Percentiles rank a stretch among this genome's conserved stretches.
Evolutionary conservation across 1,140 invertebrate genomes (phyloP).

Genomic region (Tetramorium alpestre): DNA sequence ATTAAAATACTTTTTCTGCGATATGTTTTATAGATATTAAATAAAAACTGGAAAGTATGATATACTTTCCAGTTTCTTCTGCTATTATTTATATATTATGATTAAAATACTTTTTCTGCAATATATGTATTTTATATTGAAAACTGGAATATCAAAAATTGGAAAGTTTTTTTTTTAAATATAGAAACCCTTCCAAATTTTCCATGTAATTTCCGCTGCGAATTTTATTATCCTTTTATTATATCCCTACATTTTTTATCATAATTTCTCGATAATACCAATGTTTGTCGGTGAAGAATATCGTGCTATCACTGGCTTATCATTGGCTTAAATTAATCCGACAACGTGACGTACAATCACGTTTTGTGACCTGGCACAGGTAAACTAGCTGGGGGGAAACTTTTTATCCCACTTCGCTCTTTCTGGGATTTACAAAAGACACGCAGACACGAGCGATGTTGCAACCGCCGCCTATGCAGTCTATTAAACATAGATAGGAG

Average conservation of each 20-base stretch:
- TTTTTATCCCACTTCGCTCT: background rate
- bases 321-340: background rate
- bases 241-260: background rate
- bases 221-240: background rate
- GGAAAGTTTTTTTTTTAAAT: background rate
- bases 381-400: background rate
- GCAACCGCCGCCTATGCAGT: slow-evolving; percentile 78
- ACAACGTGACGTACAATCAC: background rate
- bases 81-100: no score
- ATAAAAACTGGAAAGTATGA: no score
- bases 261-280: background rate
- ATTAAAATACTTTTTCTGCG: no score
- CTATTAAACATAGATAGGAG: slow-evolving; percentile 83
- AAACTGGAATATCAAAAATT: background rate
- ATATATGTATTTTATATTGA: no score
- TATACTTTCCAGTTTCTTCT: no score
- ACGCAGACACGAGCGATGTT: slow-evolving; percentile 62
- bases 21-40: no score
- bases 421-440: slow-evolving; percentile 32
- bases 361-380: background rate
- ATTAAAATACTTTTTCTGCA: no score
- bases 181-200: background rate
- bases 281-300: background rate
- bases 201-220: background rate
- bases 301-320: background rate